These are phyloP conservation scores for Tetheella fluctuosa DNA, from an alignment of 2,888 invertebrate species.

Conservation along the genomic window DNA sequence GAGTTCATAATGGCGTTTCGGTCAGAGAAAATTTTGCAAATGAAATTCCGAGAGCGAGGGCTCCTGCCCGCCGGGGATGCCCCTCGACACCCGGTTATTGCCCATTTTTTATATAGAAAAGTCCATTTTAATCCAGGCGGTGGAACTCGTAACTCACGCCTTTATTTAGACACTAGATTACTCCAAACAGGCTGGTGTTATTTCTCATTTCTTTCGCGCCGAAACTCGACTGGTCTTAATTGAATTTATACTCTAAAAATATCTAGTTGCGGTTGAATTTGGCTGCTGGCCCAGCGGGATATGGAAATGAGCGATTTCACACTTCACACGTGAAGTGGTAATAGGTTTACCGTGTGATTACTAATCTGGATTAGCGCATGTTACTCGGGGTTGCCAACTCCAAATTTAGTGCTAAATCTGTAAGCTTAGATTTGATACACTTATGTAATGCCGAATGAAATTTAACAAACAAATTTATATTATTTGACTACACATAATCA, in stretches of 20 bases:
- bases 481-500: background rate
- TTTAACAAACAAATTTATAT: slow-evolving; percentile 10
- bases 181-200: slow-evolving; percentile 48
- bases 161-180: slow-evolving; percentile 73
- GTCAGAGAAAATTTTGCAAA: slow-evolving; percentile 66
- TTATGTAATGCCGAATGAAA: slow-evolving; percentile 16
- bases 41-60: slow-evolving; percentile 65
- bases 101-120: slow-evolving; percentile 69
- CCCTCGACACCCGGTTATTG: slow-evolving; percentile 61
- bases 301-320: slow-evolving; percentile 56
- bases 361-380: slow-evolving; percentile 57
- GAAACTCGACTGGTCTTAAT: slow-evolving; percentile 37
- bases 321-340: slow-evolving; percentile 64
- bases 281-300: slow-evolving; percentile 32
- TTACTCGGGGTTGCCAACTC: slow-evolving; percentile 33
- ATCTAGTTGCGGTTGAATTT: slow-evolving; percentile 34
- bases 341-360: slow-evolving; percentile 65
- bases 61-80: slow-evolving; percentile 51
- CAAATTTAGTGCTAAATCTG: slow-evolving; percentile 43
- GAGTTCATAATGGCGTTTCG: slow-evolving; percentile 55
- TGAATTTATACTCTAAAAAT: slow-evolving; percentile 43
- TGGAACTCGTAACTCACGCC: slow-evolving; percentile 61
- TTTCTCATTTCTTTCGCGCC: slow-evolving; percentile 45
- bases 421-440: slow-evolving; percentile 27
- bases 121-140: slow-evolving; percentile 66